A percentile compares a stretch with the other conserved stretches of the same genome.
Conservation (phyloP, 2,113 vertebrate species). For the Leiothrix lutea region DNA sequence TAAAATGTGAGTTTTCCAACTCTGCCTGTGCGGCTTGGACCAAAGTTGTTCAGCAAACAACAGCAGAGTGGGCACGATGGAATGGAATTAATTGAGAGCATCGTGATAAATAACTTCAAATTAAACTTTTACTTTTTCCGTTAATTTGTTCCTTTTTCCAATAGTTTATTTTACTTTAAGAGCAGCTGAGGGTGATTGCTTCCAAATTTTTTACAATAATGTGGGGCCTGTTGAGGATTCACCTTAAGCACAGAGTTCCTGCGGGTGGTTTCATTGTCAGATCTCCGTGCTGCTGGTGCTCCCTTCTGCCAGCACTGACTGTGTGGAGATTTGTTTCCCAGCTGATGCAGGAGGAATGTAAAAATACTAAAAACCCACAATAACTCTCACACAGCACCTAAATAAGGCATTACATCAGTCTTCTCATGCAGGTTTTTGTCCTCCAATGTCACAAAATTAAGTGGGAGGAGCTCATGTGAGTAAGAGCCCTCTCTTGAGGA, state of each 20-base stretch:
- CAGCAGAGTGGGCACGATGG: fast-evolving
- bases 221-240: not conserved
- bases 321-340: not conserved
- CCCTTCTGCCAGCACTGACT: not conserved
- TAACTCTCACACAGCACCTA: not conserved
- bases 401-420: fast-evolving
- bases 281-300: not conserved
- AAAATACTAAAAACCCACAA: not conserved
- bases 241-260: not conserved
- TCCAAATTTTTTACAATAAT: not conserved
- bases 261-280: not conserved
- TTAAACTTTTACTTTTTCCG: fast-evolving
- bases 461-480: not conserved
- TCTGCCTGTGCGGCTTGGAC: not conserved
- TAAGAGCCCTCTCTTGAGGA: not conserved
- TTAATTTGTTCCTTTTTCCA: not conserved
- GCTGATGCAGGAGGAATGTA: fast-evolving
- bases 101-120: not conserved
- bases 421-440: not conserved
- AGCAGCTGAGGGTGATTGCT: not conserved
- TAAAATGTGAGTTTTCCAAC: not conserved
- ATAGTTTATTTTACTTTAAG: not conserved
- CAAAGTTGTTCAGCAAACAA: not conserved
- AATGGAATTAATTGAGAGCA: not conserved
- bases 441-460: not conserved